Evolutionary conservation across 2,888 invertebrate species (phyloP).

Genomic region (Xestia sexstrigata): DNA sequence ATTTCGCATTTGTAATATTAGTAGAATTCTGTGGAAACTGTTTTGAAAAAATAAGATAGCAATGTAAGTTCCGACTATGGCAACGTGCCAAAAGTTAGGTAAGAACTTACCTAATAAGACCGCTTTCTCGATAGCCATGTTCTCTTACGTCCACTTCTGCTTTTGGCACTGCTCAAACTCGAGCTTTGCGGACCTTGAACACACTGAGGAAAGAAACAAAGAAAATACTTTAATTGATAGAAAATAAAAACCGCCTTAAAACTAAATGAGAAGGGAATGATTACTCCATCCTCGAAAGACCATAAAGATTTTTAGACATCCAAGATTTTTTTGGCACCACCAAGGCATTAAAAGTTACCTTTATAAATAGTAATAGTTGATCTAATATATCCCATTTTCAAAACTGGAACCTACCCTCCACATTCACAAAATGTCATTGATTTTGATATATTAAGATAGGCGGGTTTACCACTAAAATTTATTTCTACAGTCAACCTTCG

Average conservation of each 20-base stretch:
- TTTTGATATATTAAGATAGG: too few species aligned
- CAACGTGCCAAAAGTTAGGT: background rate
- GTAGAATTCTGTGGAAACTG: too few species aligned
- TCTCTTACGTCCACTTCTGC: conserved; percentile 24
- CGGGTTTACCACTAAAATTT: background rate
- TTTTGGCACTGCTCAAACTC: conserved; percentile 34
- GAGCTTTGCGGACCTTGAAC: conserved; percentile 40
- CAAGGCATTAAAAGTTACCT: background rate
- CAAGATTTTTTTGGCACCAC: background rate
- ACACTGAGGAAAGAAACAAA: conserved; percentile 25
- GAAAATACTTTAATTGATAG: too few species aligned
- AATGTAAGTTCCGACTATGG: too few species aligned
- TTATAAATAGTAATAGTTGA: too few species aligned
- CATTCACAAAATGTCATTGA: too few species aligned
- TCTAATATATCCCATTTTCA: too few species aligned
- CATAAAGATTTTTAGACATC: too few species aligned
- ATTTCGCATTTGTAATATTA: too few species aligned
- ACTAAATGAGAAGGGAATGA: background rate
- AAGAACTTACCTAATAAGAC: conserved; percentile 57
- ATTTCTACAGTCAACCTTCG: background rate
- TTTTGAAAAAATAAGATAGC: too few species aligned
- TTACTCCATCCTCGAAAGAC: background rate
- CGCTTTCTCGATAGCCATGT: conserved; percentile 52
- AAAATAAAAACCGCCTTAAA: too few species aligned
- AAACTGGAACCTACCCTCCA: too few species aligned